Conservation (phyloP, 2,113 vertebrate species). For the Sylvia atricapilla region DNA sequence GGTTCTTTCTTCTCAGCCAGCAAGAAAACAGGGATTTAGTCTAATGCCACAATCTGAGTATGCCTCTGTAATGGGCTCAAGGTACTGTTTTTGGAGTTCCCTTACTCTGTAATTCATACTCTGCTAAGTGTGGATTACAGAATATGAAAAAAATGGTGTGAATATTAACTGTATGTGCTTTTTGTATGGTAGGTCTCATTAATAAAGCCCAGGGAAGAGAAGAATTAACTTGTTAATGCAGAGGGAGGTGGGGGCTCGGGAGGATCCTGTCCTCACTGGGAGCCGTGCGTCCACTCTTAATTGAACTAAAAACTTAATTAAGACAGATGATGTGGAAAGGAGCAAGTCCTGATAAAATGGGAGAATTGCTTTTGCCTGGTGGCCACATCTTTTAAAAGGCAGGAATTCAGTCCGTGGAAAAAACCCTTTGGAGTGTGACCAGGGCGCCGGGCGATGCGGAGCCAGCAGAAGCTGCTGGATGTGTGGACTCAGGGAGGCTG, state of each 20-base stretch:
- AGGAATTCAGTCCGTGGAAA: not conserved
- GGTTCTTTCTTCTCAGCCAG: not conserved
- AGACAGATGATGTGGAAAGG: accelerated
- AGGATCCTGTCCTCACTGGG: not conserved
- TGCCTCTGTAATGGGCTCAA: not conserved
- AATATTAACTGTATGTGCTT: not conserved
- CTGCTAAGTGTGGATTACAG: not conserved
- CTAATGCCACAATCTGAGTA: not conserved
- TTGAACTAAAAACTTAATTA: not conserved
- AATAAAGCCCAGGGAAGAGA: not conserved
- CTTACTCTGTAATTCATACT: not conserved
- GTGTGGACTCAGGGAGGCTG: not conserved
- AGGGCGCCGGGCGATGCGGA: accelerated
- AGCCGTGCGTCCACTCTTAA: accelerated
- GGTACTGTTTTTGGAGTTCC: not conserved
- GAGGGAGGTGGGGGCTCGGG: not conserved
- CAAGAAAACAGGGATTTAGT: not conserved
- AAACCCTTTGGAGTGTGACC: not conserved
- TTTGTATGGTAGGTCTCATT: not conserved
- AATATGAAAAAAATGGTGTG: accelerated
- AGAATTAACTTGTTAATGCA: not conserved
- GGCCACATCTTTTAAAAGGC: accelerated
- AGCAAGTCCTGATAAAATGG: not conserved
- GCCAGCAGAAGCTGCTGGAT: not conserved
- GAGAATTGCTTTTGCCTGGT: accelerated